Evolutionary conservation across 2,888 invertebrate species (phyloP).

Genomic region (Acrocyrtus sp.): DNA sequence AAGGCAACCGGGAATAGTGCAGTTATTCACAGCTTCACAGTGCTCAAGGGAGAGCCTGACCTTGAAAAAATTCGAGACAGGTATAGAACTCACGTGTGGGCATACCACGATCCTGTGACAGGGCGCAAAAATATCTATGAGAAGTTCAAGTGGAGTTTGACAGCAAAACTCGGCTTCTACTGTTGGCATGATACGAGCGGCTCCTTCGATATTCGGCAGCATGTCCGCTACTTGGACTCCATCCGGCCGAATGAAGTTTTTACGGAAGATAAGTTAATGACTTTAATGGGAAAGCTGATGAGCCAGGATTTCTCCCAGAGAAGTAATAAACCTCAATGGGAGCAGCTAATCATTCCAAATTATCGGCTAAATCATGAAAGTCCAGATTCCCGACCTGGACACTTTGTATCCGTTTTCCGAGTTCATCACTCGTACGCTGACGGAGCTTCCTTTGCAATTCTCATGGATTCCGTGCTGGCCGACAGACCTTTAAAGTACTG

Average conservation of each 20-base stretch:
- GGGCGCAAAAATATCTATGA: slow-evolving; percentile 21
- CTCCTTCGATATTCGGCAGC: slow-evolving; percentile 58
- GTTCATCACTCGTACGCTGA: slow-evolving; percentile 52
- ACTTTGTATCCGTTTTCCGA: slow-evolving; percentile 43
- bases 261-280: slow-evolving; percentile 55
- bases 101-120: slow-evolving; percentile 24
- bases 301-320: slow-evolving; percentile 27
- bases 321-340: slow-evolving; percentile 57
- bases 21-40: slow-evolving; percentile 42
- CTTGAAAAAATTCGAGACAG: slow-evolving; percentile 9
- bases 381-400: slow-evolving; percentile 13
- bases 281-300: slow-evolving; percentile 48
- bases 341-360: slow-evolving; percentile 58
- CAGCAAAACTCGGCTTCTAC: slow-evolving; percentile 55
- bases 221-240: slow-evolving; percentile 48
- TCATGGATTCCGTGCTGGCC: slow-evolving; percentile 46
- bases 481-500: slow-evolving; percentile 42
- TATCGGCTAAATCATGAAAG: slow-evolving; percentile 45
- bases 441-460: slow-evolving; percentile 46
- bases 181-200: slow-evolving; percentile 57
- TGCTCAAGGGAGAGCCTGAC: slow-evolving; percentile 44
- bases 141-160: slow-evolving; percentile 36
- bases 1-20: slow-evolving; percentile 39
- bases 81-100: slow-evolving; percentile 32
- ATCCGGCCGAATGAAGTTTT: slow-evolving; percentile 32